These are phyloP conservation scores for Gila robusta DNA, from an alignment of 2,797 vertebrate species.

Conservation along the genomic window DNA sequence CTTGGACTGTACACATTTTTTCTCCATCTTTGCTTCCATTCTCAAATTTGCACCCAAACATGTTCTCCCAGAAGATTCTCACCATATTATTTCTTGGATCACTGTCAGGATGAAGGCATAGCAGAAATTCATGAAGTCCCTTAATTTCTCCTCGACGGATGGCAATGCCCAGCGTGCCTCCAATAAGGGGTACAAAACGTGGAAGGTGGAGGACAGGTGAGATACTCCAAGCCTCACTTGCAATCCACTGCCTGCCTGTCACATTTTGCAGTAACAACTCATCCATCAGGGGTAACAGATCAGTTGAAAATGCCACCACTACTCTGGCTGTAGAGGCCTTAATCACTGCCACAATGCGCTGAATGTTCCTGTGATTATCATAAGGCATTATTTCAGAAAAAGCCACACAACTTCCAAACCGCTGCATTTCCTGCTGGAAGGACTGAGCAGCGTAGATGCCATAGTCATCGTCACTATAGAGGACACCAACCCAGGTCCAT, in stretches of 20 bases:
- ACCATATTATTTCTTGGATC: conserved; percentile 19
- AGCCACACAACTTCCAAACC: conserved; percentile 65
- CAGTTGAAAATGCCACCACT: conserved; percentile 51
- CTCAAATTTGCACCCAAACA: conserved; percentile 30
- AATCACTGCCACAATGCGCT: conserved; percentile 38
- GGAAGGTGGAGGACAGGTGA: conserved; percentile 27
- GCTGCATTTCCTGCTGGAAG: conserved; percentile 34
- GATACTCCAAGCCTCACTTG: conserved; percentile 39
- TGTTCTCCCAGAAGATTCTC: conserved; percentile 33
- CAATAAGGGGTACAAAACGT: conserved; percentile 17
- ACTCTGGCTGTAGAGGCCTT: conserved; percentile 52
- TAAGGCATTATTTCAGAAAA: conserved; percentile 69
- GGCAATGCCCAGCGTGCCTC: conserved; percentile 57
- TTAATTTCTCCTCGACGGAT: conserved; percentile 73
- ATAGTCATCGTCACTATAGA: conserved; percentile 37
- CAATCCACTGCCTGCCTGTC: conserved; percentile 32
- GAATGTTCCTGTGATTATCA: conserved; percentile 48
- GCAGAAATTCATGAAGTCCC: conserved; percentile 67
- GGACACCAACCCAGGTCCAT: conserved; percentile 34
- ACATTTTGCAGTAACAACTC: conserved; percentile 52
- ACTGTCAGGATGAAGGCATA: conserved; percentile 25
- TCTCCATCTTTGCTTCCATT: conserved; percentile 23
- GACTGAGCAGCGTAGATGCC: conserved; percentile 27
- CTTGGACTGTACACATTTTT: conserved; percentile 55
- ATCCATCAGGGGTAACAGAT: conserved; percentile 51